These are phyloP conservation scores for Cavia porcellus DNA, from an alignment of 2,113 vertebrate species.

Conservation along the genomic window DNA sequence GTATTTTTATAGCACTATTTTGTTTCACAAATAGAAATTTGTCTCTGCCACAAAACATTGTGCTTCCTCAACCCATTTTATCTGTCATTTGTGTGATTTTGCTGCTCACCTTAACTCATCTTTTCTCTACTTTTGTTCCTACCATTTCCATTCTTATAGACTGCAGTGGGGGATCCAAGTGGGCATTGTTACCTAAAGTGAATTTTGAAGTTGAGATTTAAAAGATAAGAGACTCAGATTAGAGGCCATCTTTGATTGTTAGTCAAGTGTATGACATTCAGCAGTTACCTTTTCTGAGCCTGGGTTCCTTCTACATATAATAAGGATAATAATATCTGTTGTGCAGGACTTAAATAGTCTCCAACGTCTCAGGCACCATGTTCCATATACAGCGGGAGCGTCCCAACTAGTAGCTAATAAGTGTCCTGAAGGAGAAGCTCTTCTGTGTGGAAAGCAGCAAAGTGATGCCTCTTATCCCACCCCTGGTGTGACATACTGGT, in stretches of 20 bases:
- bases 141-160: neutral
- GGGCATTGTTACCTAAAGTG: neutral
- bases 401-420: neutral
- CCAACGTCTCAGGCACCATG: neutral
- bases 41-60: neutral
- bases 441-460: neutral
- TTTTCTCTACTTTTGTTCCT: neutral
- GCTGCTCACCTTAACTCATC: neutral
- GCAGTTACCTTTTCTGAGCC: neutral
- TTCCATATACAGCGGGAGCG: neutral
- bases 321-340: neutral
- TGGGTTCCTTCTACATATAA: neutral
- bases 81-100: neutral
- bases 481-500: fast-evolving
- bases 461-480: neutral
- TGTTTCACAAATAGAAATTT: slow-evolving; percentile 43
- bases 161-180: neutral
- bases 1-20: slow-evolving; percentile 26
- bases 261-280: neutral
- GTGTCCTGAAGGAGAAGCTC: neutral
- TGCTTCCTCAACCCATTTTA: neutral
- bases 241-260: neutral
- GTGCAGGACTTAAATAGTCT: neutral
- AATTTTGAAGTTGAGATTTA: neutral
- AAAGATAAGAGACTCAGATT: neutral